These are phyloP conservation scores for Linnaemya tessellans DNA, from an alignment of 2,888 invertebrate species.

Conservation along the genomic window DNA sequence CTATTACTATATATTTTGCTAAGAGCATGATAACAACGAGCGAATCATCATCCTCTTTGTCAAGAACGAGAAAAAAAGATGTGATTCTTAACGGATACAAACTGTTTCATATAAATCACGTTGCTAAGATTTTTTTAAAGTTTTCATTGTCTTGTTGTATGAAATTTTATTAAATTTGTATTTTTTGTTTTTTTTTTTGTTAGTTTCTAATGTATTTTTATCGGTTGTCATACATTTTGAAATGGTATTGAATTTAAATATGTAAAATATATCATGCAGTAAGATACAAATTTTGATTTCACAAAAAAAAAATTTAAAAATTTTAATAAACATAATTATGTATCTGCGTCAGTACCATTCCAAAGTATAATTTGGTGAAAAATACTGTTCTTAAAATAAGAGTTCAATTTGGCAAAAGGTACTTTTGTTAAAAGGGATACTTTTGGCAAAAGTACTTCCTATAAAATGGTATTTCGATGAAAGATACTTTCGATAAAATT, in stretches of 20 bases:
- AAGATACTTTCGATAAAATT: not conserved
- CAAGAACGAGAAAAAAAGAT: slow-evolving; percentile 38
- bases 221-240: slow-evolving; percentile 48
- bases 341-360: too few species aligned
- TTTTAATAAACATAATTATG: too few species aligned
- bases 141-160: slow-evolving; percentile 31
- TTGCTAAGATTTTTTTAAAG: slow-evolving; percentile 20
- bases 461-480: not conserved
- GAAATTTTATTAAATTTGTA: slow-evolving; percentile 16
- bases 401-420: too few species aligned
- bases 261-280: not conserved
- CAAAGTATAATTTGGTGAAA: too few species aligned
- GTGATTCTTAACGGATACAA: slow-evolving; percentile 53
- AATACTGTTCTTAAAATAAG: too few species aligned
- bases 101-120: slow-evolving; percentile 62
- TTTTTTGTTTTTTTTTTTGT: slow-evolving; percentile 8
- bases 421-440: too few species aligned
- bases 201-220: slow-evolving; percentile 50
- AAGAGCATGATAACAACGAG: slow-evolving; percentile 12
- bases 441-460: not conserved
- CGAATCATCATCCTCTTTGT: slow-evolving; percentile 29
- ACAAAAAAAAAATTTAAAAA: too few species aligned
- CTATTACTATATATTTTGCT: slow-evolving; percentile 31
- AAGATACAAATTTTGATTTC: not conserved
- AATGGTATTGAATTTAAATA: slow-evolving; percentile 34